These are phyloP conservation scores for Varanus salvator DNA, from an alignment of 2,113 vertebrate species.

Conservation along the genomic window DNA sequence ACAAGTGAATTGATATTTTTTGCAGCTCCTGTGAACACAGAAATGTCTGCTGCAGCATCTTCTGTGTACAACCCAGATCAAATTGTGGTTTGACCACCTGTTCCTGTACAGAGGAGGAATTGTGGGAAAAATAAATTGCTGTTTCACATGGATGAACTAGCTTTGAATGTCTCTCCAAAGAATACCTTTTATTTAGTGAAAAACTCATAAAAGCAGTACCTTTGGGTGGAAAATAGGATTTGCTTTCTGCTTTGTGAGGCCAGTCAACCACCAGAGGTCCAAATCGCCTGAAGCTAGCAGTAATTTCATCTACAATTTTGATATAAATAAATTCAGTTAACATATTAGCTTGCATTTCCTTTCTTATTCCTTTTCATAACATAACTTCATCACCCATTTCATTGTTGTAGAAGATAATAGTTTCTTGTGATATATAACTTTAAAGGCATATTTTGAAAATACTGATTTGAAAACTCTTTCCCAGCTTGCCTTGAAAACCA, in stretches of 20 bases:
- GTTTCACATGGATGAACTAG: not conserved
- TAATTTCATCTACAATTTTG: constrained; percentile 92
- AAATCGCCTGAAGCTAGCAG: constrained; percentile 95
- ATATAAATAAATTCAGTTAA: constrained; percentile 32
- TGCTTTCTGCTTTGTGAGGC: constrained; percentile 99
- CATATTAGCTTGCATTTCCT: not conserved
- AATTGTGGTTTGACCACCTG: not conserved
- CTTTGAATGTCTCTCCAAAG: not conserved
- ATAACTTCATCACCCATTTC: not conserved
- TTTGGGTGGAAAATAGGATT: constrained; percentile 99
- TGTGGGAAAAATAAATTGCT: not conserved
- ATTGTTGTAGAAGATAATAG: not conserved
- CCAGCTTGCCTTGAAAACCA: not conserved
- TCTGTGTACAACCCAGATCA: not conserved
- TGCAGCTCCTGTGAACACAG: not conserved
- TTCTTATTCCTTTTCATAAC: not conserved
- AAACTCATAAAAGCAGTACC: constrained; percentile 76
- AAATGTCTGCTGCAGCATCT: not conserved
- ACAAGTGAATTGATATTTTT: not conserved
- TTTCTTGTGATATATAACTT: not conserved
- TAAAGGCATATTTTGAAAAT: not conserved
- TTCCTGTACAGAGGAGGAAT: not conserved
- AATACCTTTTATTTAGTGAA: not conserved
- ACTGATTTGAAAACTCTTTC: not conserved
- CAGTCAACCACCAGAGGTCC: constrained; percentile 98